Base-by-base conservation (phyloP, 2,113 vertebrate species). In the Macaca mulatta region DNA sequence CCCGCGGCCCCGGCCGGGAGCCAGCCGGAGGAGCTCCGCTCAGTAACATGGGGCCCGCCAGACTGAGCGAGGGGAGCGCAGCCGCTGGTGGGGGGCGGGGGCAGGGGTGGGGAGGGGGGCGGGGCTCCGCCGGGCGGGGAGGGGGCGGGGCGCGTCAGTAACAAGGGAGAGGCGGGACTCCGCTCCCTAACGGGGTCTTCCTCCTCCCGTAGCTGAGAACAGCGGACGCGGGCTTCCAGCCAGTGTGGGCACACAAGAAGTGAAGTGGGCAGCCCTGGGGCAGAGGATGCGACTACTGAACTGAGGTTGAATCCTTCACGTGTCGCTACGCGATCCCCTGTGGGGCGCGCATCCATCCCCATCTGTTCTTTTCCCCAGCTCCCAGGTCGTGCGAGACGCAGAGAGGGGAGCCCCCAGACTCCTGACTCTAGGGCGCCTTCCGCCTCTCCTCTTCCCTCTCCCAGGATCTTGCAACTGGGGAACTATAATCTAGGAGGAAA, bases 41-140 rank as follows among this genome's bases (percentile, higher is more conserved):
- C 98, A 98, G 99, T 97, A 99, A 97, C 99, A 99, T 97, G 98
- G 97, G 98, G 96, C 98, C 85, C 5, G 83, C 87, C 85, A 25
- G 96, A 96, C 97, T 97, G 96, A 93, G 88, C 74, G 0, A 40
- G 79, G 70, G 61, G 77, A 75, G 94, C 35, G 45, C 81, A 20
- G 94, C 2, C 78, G 91, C 78, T 0, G 64, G 90, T 93, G 27
- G 88, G 97, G 90, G 90, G 94, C 91, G 96, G 97, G 90, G 90
- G 94, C 90, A 95, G 95, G 61, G 94, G 88, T 72, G 89, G 90
- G 89, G 45, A 35, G n/a, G 38, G 27, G 75, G n/a, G 80, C 13
- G 72, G 80, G 96, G 98, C 96, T 86, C 57, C 84, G 80, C 61
- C 55, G 70, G 92, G 88, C 95, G 69, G 55, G 74, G 77, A 74